Percentiles rank a stretch among this genome's conserved stretches.
Evolutionary conservation across 2,888 invertebrate species (phyloP).

Genomic region (Amblyjoppa proteus): DNA sequence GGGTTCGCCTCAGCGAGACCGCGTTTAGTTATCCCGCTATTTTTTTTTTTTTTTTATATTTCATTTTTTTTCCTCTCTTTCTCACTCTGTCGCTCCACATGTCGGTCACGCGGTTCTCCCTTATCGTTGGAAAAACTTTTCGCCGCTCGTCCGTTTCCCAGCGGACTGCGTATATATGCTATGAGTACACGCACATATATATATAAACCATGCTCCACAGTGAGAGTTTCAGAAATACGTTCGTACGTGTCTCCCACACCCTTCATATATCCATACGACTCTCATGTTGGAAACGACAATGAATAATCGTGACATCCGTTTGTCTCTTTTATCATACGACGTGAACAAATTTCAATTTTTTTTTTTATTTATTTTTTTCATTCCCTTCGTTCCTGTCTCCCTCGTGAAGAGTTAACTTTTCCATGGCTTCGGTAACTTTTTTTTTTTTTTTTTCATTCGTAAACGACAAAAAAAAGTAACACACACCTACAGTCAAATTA

Average conservation of each 20-base stretch:
- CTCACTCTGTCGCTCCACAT: not conserved
- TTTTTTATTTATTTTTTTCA: not conserved
- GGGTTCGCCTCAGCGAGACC: conserved; percentile 62
- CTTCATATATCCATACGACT: conserved; percentile 22
- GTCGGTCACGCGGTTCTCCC: conserved; percentile 41
- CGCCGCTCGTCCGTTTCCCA: conserved; percentile 62
- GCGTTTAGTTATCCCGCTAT: conserved; percentile 29
- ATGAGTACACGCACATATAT: not conserved
- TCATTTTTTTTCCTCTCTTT: conserved; percentile 32
- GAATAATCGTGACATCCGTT: conserved; percentile 66
- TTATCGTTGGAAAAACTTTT: conserved; percentile 60
- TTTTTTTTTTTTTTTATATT: conserved; percentile 29
- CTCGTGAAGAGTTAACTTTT: conserved; percentile 50
- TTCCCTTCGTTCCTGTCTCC: not conserved
- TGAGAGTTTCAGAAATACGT: conserved; percentile 56
- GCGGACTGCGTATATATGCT: conserved; percentile 46
- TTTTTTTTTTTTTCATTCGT: conserved; percentile 42
- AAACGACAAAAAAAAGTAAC: conserved; percentile 16
- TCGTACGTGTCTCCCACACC: conserved; percentile 52
- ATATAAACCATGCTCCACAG: conserved; percentile 27
- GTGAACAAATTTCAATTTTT: conserved; percentile 61
- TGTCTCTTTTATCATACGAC: conserved; percentile 64
- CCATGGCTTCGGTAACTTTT: conserved; percentile 47
- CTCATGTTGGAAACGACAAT: conserved; percentile 63
- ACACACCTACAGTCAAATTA: not conserved